Evolutionary conservation across 1,140 invertebrate species (phyloP), one percentile per base, ranked within the genome.

Genomic region (Drosophila kepulauana): DNA sequence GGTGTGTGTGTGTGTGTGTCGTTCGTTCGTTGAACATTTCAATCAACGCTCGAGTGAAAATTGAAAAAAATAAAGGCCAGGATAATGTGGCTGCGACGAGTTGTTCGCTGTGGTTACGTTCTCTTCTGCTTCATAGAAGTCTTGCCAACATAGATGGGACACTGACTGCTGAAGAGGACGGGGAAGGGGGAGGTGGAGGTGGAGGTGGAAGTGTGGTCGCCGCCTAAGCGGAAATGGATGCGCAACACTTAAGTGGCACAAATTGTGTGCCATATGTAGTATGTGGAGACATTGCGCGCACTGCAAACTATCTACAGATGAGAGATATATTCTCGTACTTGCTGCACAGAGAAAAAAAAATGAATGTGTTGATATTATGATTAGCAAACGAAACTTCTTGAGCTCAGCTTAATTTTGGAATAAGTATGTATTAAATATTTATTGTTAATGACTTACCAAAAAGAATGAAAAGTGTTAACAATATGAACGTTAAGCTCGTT

Each of bases 1-100:
- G 16, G 16, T 20, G 16, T 20, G 16, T 62, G 56, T 11, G 1
- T 65, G 59, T 54, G 43, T 78, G 41, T 63, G 67, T 79, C 48
- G 81, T 74, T 85, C 77, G 85, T 56, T 80, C 77, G 85, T 56
- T 80, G 80, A 88, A 89, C 84, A 88, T 88, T 88, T 88, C 84
- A 88, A 88, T 88, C 84, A 88, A 89, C 84, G 84, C 81, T 89
- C 85, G 81, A 87, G 84, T 88, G 80, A 88, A 88, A 87, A 84
- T 86, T 84, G 73, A 70, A 72, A 82, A 85, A 87, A 88, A 89
- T 88, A 88, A 84, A 88, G 79, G 77, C 78, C 82, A 88, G 80
- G 85, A 88, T 88, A 88, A 89, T 88, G 78, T 84, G 80, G 62
- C 76, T 64, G 51, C n/a, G 49, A 65, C 38, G 49, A 54, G 48